Conservation (phyloP, 2,888 invertebrate species). For the Neelides folsomi region DNA sequence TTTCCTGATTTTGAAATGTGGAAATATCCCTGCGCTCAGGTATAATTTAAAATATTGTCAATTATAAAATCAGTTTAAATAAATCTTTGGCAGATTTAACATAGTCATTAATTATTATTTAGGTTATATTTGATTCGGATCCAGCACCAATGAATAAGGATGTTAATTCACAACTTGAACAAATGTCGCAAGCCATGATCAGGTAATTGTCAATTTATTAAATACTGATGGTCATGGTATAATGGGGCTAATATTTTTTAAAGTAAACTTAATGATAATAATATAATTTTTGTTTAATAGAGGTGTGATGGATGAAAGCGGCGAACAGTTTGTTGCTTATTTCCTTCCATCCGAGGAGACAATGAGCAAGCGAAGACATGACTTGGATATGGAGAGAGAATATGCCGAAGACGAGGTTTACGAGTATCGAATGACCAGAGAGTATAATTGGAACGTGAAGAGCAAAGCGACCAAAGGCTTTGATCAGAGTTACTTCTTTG, state of each 20-base stretch:
- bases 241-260: background rate
- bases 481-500: slow-evolving; percentile 94
- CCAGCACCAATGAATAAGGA: slow-evolving; percentile 82
- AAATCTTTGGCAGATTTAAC: background rate
- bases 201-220: slow-evolving; percentile 46
- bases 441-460: slow-evolving; percentile 99
- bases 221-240: background rate
- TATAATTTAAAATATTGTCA: slow-evolving; percentile 5
- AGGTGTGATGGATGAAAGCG: slow-evolving; percentile 98
- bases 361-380: slow-evolving; percentile 70
- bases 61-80: background rate
- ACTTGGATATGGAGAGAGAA: slow-evolving; percentile 57
- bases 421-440: slow-evolving; percentile 92
- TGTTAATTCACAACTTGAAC: slow-evolving; percentile 77
- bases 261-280: background rate
- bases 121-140: slow-evolving; percentile 93
- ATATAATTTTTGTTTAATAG: slow-evolving; percentile 42
- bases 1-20: slow-evolving; percentile 91
- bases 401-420: slow-evolving; percentile 85
- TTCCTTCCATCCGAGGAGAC: slow-evolving; percentile 92
- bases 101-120: slow-evolving; percentile 9
- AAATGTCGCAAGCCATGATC: slow-evolving; percentile 99
- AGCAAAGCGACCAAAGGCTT: slow-evolving; percentile 89
- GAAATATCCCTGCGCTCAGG: slow-evolving; percentile 88
- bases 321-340: slow-evolving; percentile 97